Evolutionary conservation across 2,113 vertebrate genomes (phyloP).

Genomic region (Athene cunicularia): DNA sequence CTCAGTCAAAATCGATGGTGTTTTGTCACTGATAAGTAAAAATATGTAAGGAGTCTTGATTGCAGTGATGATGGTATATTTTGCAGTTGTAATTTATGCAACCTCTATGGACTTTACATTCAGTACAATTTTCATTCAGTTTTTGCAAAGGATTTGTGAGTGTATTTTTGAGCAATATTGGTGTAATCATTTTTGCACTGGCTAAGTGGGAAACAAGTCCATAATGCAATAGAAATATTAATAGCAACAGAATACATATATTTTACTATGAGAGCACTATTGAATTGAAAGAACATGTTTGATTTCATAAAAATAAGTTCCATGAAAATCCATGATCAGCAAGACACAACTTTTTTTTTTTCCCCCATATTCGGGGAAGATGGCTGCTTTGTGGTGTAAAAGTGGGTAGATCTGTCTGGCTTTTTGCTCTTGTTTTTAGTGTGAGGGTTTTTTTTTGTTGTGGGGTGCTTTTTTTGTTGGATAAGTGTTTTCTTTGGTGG

Average conservation of each 20-base stretch:
- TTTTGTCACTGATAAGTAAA: background rate
- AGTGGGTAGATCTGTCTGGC: background rate
- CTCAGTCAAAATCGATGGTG: background rate
- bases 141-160: background rate
- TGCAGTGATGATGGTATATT: background rate
- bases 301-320: background rate
- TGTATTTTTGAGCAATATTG: background rate
- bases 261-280: background rate
- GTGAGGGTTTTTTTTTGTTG: accelerated
- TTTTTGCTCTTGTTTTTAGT: background rate
- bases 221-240: background rate
- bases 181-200: background rate
- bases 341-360: background rate
- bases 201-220: background rate
- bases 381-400: background rate
- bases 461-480: background rate
- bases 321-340: background rate
- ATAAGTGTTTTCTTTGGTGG: background rate
- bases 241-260: background rate
- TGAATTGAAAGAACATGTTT: background rate
- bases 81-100: background rate
- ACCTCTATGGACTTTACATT: background rate
- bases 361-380: background rate
- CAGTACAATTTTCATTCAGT: background rate
- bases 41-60: background rate